Evolutionary conservation across 2,797 vertebrate species (phyloP).

Genomic region (Catostomus latipinnis): DNA sequence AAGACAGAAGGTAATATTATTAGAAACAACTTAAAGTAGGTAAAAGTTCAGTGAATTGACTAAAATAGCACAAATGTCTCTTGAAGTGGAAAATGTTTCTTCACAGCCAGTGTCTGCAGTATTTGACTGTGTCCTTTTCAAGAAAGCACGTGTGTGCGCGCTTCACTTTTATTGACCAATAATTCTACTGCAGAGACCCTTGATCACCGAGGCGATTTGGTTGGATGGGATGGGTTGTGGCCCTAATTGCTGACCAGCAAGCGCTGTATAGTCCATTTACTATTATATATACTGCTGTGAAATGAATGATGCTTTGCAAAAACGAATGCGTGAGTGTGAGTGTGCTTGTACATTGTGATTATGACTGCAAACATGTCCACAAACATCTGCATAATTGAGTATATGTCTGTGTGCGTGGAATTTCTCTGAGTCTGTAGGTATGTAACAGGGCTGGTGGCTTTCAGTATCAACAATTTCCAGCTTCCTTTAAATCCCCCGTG

Average conservation of each 20-base stretch:
- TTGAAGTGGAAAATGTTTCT: not conserved
- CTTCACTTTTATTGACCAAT: constrained; percentile 11
- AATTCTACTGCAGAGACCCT: constrained; percentile 7
- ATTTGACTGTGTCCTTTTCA: constrained; percentile 1
- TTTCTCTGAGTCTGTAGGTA: constrained; percentile 25
- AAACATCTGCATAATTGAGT: constrained; percentile 20
- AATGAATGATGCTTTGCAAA: not conserved
- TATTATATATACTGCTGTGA: not conserved
- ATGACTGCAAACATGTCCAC: not conserved
- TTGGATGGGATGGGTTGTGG: no score
- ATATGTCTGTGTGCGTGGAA: constrained; percentile 13
- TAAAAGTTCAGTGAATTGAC: not conserved
- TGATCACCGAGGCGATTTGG: not conserved
- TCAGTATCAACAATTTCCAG: constrained; percentile 41
- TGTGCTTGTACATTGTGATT: constrained; percentile 5
- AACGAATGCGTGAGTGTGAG: not conserved
- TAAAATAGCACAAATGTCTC: not conserved
- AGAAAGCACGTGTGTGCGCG: not conserved
- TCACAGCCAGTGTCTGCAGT: not conserved
- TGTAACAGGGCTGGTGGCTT: constrained; percentile 41
- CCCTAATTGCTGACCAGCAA: no score
- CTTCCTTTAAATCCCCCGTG: constrained; percentile 43
- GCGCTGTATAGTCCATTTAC: no score
- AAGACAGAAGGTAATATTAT: not conserved
- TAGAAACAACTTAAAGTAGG: not conserved